These are phyloP conservation scores for Diabrotica virgifera DNA, from an alignment of 1,140 invertebrate genomes.

Conservation along the genomic window DNA sequence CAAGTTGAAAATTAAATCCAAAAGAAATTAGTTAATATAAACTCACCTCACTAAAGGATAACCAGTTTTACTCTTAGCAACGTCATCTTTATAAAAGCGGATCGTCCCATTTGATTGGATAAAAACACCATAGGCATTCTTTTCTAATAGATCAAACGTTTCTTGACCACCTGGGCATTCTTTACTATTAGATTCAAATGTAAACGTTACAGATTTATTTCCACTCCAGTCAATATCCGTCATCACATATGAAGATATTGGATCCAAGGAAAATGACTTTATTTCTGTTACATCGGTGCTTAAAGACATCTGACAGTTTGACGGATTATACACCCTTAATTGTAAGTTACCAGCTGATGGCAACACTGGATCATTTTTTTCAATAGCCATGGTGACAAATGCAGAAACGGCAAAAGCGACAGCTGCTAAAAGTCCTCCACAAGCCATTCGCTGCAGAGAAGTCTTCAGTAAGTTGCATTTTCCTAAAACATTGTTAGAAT, in stretches of 20 bases:
- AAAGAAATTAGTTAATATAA: neutral
- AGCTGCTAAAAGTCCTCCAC: conserved; percentile 81
- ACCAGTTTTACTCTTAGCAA: conserved; percentile 49
- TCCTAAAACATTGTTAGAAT: conserved; percentile 23
- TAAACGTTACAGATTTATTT: conserved; percentile 18
- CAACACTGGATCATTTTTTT: conserved; percentile 65
- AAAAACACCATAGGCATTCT: conserved; percentile 26
- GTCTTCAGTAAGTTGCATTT: conserved; percentile 58
- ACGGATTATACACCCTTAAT: conserved; percentile 67
- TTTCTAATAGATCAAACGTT: neutral
- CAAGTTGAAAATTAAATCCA: neutral
- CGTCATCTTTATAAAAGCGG: conserved; percentile 34
- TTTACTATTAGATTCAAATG: conserved; percentile 4
- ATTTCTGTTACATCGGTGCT: neutral
- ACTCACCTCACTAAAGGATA: conserved; percentile 48
- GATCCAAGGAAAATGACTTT: neutral
- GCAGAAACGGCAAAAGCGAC: conserved; percentile 86
- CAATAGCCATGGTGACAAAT: conserved; percentile 39
- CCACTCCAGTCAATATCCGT: conserved; percentile 18
- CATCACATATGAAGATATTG: conserved; percentile 19
- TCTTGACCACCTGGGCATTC: neutral
- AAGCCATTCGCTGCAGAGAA: conserved; percentile 73
- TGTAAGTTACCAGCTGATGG: conserved; percentile 60
- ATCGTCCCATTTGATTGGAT: neutral
- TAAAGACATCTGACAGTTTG: neutral